Conservation (phyloP, 1,140 invertebrate species). For the Brachionus plicatilis region DNA sequence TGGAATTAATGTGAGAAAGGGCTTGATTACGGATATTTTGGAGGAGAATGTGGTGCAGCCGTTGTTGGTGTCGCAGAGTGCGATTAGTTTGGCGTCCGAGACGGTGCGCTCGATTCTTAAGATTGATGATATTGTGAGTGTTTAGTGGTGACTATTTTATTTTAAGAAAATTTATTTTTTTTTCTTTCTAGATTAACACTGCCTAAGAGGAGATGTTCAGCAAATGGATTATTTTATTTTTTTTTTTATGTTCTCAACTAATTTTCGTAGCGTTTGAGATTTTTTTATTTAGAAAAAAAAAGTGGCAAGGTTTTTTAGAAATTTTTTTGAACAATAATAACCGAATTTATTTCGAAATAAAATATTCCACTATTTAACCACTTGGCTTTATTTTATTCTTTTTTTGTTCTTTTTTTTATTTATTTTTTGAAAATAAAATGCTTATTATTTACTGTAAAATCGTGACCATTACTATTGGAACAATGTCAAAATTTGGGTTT, state of each 20-base stretch:
- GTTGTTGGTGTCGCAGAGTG: conserved; percentile 83
- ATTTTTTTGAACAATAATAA: no score
- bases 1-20: conserved; percentile 90
- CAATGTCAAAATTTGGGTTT: no score
- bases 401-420: no score
- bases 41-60: conserved; percentile 93
- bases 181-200: not conserved
- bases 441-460: no score
- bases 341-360: not conserved
- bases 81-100: conserved; percentile 88
- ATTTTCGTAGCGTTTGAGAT: not conserved
- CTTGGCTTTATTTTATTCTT: no score
- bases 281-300: not conserved
- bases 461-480: no score
- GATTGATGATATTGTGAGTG: conserved; percentile 83
- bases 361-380: not conserved
- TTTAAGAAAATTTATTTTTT: no score
- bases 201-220: not conserved
- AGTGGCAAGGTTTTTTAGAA: no score
- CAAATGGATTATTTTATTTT: not conserved
- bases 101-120: conserved; percentile 95
- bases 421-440: no score
- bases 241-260: not conserved
- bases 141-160: no score
- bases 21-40: conserved; percentile 44